Percentiles rank a stretch among this genome's conserved stretches.
Evolutionary conservation across 1,140 invertebrate genomes (phyloP).

Genomic region (Trialeurodes vaporariorum): DNA sequence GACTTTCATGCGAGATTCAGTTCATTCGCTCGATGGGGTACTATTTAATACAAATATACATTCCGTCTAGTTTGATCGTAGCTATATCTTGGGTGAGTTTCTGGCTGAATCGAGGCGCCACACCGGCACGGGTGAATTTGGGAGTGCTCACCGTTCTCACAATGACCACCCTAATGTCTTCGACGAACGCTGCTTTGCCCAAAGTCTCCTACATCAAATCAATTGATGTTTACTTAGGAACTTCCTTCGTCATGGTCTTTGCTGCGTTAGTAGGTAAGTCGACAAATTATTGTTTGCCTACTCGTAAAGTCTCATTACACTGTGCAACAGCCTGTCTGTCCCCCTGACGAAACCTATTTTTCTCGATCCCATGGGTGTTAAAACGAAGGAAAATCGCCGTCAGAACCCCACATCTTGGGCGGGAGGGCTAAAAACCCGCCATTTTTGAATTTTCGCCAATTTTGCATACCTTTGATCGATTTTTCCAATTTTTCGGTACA

Average conservation of each 20-base stretch:
- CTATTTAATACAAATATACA: conserved; percentile 98
- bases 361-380: too few relatives aligned
- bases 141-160: conserved; percentile 94
- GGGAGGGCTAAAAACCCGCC: too few relatives aligned
- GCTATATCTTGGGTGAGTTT: conserved; percentile 97
- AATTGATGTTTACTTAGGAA: conserved; percentile 92
- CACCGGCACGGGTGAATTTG: conserved; percentile 84
- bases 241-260: conserved; percentile 94
- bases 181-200: conserved; percentile 89
- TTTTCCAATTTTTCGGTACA: too few relatives aligned
- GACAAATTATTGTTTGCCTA: too few relatives aligned
- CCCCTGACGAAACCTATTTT: too few relatives aligned
- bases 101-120: conserved; percentile 87
- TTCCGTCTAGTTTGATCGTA: conserved; percentile 93
- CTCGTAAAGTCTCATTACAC: too few relatives aligned
- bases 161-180: conserved; percentile 96
- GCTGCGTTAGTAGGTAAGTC: conserved; percentile 78
- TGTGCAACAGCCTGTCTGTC: too few relatives aligned
- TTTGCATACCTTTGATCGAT: too few relatives aligned
- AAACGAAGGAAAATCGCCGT: too few relatives aligned
- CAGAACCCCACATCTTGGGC: too few relatives aligned
- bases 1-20: conserved; percentile 90
- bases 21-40: conserved; percentile 95
- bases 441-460: too few relatives aligned
- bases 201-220: conserved; percentile 97